phyloP scores from a whole-genome alignment of 2,113 vertebrate species.

The Stercorarius parasiticus region DNA sequence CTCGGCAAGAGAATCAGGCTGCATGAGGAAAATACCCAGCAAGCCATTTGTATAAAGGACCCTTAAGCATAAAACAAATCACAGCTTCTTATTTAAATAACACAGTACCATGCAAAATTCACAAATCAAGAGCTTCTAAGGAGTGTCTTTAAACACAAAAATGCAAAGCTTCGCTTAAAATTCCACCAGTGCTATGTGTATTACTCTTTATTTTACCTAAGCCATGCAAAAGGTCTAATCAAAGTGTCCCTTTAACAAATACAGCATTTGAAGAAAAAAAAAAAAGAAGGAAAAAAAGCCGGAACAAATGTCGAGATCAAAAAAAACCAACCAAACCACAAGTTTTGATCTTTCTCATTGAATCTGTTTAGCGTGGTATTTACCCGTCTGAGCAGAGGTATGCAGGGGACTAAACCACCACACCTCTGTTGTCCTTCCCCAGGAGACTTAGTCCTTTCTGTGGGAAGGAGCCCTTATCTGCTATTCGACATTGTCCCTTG shows the following conservation, averaged over 20 bases:
- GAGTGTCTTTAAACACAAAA: slow-evolving; percentile 18
- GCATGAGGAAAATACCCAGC: slow-evolving; percentile 53
- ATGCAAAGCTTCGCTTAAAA: slow-evolving; percentile 9
- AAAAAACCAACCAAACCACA: too few species aligned
- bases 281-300: neutral
- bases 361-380: neutral
- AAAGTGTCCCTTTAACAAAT: slow-evolving; percentile 42
- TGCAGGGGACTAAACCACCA: neutral
- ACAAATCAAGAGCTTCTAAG: neutral
- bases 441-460: neutral
- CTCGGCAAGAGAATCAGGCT: slow-evolving; percentile 56
- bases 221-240: slow-evolving; percentile 30
- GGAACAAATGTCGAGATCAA: neutral
- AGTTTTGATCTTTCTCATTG: neutral
- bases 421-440: neutral
- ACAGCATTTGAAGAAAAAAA: neutral
- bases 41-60: slow-evolving; percentile 58
- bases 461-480: neutral
- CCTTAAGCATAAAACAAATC: slow-evolving; percentile 55
- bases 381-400: neutral
- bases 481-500: neutral
- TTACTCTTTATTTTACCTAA: neutral
- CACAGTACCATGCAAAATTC: slow-evolving; percentile 12
- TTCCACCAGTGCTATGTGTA: neutral
- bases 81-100: slow-evolving; percentile 34